phyloP scores from a whole-genome alignment of 2,113 vertebrate species.

The Peromyscus polionotus region DNA sequence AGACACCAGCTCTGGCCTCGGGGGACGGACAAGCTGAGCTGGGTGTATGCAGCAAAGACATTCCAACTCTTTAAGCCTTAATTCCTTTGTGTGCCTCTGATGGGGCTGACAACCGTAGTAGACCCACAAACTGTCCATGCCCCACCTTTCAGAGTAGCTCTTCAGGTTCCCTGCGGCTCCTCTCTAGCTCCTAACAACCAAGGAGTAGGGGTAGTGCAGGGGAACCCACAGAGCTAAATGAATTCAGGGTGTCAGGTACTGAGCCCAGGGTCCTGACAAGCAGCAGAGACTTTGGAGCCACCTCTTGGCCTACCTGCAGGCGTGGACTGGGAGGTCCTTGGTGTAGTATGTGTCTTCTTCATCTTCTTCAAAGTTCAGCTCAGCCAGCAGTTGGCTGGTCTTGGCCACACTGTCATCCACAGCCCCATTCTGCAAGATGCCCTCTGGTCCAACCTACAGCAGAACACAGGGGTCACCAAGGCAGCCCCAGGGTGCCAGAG shows the following conservation, averaged over 20 bases:
- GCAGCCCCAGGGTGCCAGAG: too few species aligned
- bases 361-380: conserved; percentile 98
- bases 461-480: not conserved
- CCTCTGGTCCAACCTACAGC: conserved; percentile 94
- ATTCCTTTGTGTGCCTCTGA: not conserved
- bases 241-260: not conserved
- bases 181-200: not conserved
- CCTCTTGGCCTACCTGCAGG: conserved; percentile 93
- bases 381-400: conserved; percentile 96
- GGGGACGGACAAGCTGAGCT: not conserved
- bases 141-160: not conserved
- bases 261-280: not conserved
- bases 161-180: not conserved
- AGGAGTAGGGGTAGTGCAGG: not conserved
- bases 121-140: not conserved
- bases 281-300: not conserved
- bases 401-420: conserved; percentile 95
- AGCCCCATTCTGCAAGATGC: conserved; percentile 94
- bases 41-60: not conserved
- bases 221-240: not conserved
- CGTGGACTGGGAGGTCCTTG: conserved; percentile 97
- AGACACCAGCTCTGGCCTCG: not conserved
- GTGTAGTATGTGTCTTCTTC: conserved; percentile 99
- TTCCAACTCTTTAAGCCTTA: not conserved
- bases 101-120: not conserved